Conservation (phyloP, 2,888 invertebrate genomes). For the Morpho helenor region DNA sequence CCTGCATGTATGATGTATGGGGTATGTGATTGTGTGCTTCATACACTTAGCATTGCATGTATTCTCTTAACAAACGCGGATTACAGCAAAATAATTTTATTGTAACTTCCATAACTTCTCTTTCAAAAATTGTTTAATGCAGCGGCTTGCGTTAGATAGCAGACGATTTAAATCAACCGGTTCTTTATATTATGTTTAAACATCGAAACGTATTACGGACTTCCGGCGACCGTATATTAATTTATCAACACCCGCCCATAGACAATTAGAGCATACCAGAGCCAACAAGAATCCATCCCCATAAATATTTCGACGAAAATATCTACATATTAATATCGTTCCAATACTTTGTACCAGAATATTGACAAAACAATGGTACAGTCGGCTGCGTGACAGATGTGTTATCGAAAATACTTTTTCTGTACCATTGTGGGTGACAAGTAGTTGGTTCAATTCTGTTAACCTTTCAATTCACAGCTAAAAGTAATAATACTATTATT, state of each 20-base stretch:
- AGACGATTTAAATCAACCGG: background rate
- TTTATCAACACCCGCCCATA: constrained; percentile 23
- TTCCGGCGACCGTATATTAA: constrained; percentile 23
- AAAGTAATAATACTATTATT: too few species aligned
- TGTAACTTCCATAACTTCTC: too few species aligned
- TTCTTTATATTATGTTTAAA: background rate
- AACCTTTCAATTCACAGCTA: too few species aligned
- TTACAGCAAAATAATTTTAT: too few species aligned
- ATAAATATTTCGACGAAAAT: constrained; percentile 20
- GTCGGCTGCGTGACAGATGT: constrained; percentile 16
- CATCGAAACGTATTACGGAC: constrained; percentile 14
- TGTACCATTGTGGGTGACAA: too few species aligned
- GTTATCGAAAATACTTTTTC: constrained; percentile 1
- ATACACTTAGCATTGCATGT: too few species aligned
- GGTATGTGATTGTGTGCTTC: too few species aligned
- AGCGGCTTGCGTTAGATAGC: background rate
- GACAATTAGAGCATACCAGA: constrained; percentile 23
- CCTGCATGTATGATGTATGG: too few species aligned
- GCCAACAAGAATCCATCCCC: constrained; percentile 14
- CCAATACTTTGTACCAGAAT: constrained; percentile 1
- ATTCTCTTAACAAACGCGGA: too few species aligned
- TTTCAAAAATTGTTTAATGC: too few species aligned
- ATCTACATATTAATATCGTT: constrained; percentile 11
- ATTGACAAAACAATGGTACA: constrained; percentile 1
- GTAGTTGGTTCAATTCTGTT: too few species aligned